Conservation (phyloP, 2,797 vertebrate genomes). For the Cynodonichthys magdalenae region DNA sequence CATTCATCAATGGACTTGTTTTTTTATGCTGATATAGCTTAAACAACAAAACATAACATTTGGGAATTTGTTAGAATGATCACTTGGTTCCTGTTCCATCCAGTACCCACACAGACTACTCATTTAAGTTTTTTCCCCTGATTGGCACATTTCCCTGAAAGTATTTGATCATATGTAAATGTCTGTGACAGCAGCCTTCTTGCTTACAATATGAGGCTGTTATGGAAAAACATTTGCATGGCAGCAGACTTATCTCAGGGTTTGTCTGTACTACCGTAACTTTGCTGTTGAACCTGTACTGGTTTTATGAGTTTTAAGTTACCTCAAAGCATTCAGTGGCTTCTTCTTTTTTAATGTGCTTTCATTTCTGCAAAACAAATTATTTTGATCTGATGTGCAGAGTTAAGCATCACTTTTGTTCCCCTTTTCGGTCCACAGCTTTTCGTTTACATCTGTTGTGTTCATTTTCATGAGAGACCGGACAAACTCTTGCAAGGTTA, state of each 20-base stretch:
- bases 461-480: no score
- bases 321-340: not conserved
- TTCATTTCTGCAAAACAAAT: not conserved
- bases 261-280: constrained; percentile 35
- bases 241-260: constrained; percentile 34
- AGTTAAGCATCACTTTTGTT: not conserved
- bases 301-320: constrained; percentile 4
- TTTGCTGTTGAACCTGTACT: constrained; percentile 15
- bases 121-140: not conserved
- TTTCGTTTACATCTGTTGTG: not conserved
- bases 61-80: no score
- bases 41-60: not conserved
- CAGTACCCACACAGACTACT: not conserved
- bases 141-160: not conserved
- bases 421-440: not conserved
- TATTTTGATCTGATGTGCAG: not conserved
- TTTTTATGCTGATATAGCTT: no score
- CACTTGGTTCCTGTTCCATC: not conserved
- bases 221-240: constrained; percentile 66
- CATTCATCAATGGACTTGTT: no score
- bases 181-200: constrained; percentile 13
- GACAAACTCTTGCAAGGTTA: no score
- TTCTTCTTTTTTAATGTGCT: constrained; percentile 21
- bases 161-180: constrained; percentile 53
- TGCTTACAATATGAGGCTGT: constrained; percentile 28